Evolutionary conservation across 2,113 vertebrate species (phyloP).

Genomic region (Cnemophilus loriae): DNA sequence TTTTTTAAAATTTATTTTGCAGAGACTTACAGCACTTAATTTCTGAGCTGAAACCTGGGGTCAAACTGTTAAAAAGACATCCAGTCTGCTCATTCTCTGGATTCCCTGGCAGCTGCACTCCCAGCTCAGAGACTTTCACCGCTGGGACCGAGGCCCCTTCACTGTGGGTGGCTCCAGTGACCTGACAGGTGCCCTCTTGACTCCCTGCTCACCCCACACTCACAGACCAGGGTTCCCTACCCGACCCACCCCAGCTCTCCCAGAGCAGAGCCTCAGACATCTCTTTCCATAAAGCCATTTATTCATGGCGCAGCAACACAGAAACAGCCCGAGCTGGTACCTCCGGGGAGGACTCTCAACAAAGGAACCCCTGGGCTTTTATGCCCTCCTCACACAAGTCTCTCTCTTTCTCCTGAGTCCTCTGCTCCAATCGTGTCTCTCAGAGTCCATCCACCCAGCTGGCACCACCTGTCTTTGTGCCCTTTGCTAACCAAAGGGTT

Average conservation of each 20-base stretch:
- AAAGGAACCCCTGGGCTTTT: neutral
- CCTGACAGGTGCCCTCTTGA: fast-evolving
- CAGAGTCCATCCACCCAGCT: neutral
- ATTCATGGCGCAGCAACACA: fast-evolving
- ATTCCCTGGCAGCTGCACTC: fast-evolving
- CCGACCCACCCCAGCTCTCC: neutral
- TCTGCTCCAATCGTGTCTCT: neutral
- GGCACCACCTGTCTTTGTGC: neutral
- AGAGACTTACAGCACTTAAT: neutral
- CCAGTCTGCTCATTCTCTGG: neutral
- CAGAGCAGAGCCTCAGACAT: neutral
- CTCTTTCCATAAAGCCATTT: neutral
- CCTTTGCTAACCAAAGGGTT: neutral
- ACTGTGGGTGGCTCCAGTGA: neutral
- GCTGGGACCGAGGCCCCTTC: fast-evolving
- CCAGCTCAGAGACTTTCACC: neutral
- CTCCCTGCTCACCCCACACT: neutral
- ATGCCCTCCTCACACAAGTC: neutral
- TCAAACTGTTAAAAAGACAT: neutral
- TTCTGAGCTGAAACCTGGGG: neutral
- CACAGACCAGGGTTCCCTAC: neutral
- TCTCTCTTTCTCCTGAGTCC: neutral
- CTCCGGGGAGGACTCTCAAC: fast-evolving
- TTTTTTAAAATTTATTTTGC: neutral
- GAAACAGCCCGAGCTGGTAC: neutral